These are phyloP conservation scores for Megalops cyprinoides DNA, from an alignment of 2,797 vertebrate genomes.

Conservation along the genomic window DNA sequence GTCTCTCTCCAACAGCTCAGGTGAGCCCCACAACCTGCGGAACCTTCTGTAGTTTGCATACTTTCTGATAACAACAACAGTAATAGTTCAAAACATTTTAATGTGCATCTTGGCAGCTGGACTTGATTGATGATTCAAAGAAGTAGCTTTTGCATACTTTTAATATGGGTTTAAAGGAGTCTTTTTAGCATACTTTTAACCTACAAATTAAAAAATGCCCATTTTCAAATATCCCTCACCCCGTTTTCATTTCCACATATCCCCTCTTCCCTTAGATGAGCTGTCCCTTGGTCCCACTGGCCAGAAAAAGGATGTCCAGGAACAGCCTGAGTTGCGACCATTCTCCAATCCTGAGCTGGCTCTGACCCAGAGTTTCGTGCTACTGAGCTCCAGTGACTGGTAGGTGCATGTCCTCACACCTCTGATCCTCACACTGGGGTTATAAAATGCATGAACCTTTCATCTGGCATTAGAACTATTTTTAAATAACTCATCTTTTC, in stretches of 20 bases:
- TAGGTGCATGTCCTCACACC: slow-evolving; percentile 57
- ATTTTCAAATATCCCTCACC: too few species aligned
- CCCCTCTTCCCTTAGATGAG: slow-evolving; percentile 66
- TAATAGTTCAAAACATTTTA: too few species aligned
- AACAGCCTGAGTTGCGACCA: slow-evolving; percentile 74
- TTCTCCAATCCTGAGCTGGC: slow-evolving; percentile 83
- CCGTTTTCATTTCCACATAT: too few species aligned
- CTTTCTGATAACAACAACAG: too few species aligned
- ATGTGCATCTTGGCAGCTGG: too few species aligned
- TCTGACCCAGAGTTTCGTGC: slow-evolving; percentile 78
- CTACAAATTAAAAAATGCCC: too few species aligned
- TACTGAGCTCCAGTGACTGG: slow-evolving; percentile 86
- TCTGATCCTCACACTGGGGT: neutral
- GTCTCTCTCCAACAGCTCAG: slow-evolving; percentile 73
- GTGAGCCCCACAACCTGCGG: too few species aligned
- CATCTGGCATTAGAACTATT: neutral
- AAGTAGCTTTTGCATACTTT: neutral
- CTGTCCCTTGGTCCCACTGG: slow-evolving; percentile 56
- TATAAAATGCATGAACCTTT: neutral
- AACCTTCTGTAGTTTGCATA: too few species aligned
- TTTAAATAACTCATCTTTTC: too few species aligned
- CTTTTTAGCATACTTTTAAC: too few species aligned
- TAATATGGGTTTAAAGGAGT: too few species aligned
- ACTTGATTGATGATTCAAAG: neutral
- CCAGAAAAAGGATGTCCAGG: slow-evolving; percentile 73